Evolutionary conservation across 2,797 vertebrate genomes (phyloP).

Genomic region (Scleropages formosus): DNA sequence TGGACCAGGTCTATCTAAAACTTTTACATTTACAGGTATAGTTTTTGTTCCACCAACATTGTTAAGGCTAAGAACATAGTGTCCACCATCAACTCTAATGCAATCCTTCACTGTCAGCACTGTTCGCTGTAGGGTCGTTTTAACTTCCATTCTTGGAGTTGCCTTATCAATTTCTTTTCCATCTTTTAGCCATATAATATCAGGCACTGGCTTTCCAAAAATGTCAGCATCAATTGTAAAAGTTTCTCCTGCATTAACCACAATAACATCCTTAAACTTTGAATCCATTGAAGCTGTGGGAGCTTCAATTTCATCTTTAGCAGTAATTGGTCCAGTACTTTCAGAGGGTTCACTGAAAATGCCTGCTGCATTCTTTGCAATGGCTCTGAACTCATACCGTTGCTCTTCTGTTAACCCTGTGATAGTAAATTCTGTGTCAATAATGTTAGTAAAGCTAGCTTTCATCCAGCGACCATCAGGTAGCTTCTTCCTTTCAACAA

Average conservation of each 20-base stretch:
- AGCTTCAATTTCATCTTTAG: slow-evolving; percentile 93
- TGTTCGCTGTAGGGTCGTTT: slow-evolving; percentile 90
- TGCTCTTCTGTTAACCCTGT: slow-evolving; percentile 87
- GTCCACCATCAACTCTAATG: slow-evolving; percentile 93
- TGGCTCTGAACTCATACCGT: slow-evolving; percentile 96
- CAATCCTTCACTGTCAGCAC: slow-evolving; percentile 90
- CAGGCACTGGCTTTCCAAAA: slow-evolving; percentile 89
- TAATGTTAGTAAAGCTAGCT: slow-evolving; percentile 91
- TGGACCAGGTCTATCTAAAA: slow-evolving; percentile 93
- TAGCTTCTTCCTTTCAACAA: slow-evolving; percentile 93
- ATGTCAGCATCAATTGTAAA: slow-evolving; percentile 90
- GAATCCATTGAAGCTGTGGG: slow-evolving; percentile 90
- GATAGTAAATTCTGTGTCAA: slow-evolving; percentile 88
- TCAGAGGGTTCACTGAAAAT: slow-evolving; percentile 90
- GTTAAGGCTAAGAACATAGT: slow-evolving; percentile 88
- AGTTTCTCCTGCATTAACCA: slow-evolving; percentile 90
- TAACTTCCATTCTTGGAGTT: slow-evolving; percentile 83
- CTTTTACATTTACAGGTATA: slow-evolving; percentile 87
- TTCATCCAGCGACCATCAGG: slow-evolving; percentile 99
- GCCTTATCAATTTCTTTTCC: slow-evolving; percentile 90
- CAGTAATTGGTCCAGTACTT: slow-evolving; percentile 91
- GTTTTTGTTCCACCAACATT: slow-evolving; percentile 94
- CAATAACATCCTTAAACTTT: slow-evolving; percentile 87
- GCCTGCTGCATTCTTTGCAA: slow-evolving; percentile 94
- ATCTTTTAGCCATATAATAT: slow-evolving; percentile 91